Evolutionary conservation across 2,797 vertebrate genomes (phyloP), one percentile per base, ranked within the genome.

Genomic region (Catostomus latipinnis): DNA sequence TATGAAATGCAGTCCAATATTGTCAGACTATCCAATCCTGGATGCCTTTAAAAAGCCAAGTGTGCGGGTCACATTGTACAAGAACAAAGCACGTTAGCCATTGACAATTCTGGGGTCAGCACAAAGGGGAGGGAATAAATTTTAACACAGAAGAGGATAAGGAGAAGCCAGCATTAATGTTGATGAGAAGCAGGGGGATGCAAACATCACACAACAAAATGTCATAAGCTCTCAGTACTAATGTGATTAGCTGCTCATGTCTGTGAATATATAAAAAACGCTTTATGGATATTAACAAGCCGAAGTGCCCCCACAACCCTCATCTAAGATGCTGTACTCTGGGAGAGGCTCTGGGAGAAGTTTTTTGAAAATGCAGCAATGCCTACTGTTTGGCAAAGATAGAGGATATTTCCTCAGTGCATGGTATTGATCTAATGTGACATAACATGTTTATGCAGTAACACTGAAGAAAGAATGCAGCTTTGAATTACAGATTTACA

Each of bases 231-330:
- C 61, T 80, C 46, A 80, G 53, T 60, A 52, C 70, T 73, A 80
- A 80, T 80, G 70, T 73, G 78, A 80, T 80, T 80, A 80, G 78
- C 78, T 50, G 62, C 78, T 80, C 78, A 80, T 66, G 62, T 67
- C 78, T 80, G 78, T 80, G 70, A 80, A 67, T 80, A 80, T 61
- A 80, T 80, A 73, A 73, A 22, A 79, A 73, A 67, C n/a, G 11
- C 62, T 80, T 80, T 80, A 80, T 73, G 78, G 61, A 73, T 73
- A 80, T 73, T 80, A 80, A 73, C 61, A 66, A 73, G 77, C 61
- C 69, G 1, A 22, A 72, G 16, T 66, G 62, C 53, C 62, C 45
- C 61, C 53, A 80, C 60, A 78, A 53, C 34, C 76, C 14, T 71
- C 75, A 58, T 71, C 76, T 18, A 6, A 43, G 11, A 69, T 52